Evolutionary conservation across 2,113 vertebrate species (phyloP).

Genomic region (Austrofundulus limnaeus): DNA sequence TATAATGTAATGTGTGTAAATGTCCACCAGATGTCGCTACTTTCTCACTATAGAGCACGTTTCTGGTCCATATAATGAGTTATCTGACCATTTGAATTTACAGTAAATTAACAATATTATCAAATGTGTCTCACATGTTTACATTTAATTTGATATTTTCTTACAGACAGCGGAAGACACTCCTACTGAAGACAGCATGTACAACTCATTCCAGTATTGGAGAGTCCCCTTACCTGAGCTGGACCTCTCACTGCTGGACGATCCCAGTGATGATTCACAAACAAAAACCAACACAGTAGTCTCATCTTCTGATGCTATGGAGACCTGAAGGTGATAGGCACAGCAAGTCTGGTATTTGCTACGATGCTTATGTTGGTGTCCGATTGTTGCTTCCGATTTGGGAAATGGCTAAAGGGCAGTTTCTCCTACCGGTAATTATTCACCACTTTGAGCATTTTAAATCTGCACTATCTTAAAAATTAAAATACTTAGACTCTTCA

Average conservation of each 20-base stretch:
- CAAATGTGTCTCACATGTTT: neutral
- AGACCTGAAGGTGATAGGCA: constrained; percentile 79
- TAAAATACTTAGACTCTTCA: too few species aligned
- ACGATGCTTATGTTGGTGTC: too few species aligned
- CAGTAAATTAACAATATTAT: too few species aligned
- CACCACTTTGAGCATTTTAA: too few species aligned
- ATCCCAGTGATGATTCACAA: constrained; percentile 6
- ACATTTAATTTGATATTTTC: neutral
- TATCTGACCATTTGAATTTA: too few species aligned
- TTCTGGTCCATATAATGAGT: neutral
- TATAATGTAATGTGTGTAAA: neutral
- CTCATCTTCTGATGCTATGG: constrained; percentile 81
- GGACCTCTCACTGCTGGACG: constrained; percentile 84
- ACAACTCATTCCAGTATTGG: constrained; percentile 94
- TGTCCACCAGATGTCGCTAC: constrained; percentile 48
- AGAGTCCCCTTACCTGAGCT: constrained; percentile 85
- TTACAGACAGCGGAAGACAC: constrained; percentile 38
- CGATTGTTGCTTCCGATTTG: too few species aligned
- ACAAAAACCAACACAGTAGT: constrained; percentile 43
- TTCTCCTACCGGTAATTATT: too few species aligned
- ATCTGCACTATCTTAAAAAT: too few species aligned
- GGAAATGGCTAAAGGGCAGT: too few species aligned
- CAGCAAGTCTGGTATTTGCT: neutral
- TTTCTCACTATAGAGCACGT: neutral
- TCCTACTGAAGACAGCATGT: constrained; percentile 78